Percentiles rank a stretch among this genome's conserved stretches.
These are phyloP conservation scores for Aplysina aerophoba DNA, from an alignment of 37 sponge, comb jelly and placozoan genomes.

Conservation along the genomic window DNA sequence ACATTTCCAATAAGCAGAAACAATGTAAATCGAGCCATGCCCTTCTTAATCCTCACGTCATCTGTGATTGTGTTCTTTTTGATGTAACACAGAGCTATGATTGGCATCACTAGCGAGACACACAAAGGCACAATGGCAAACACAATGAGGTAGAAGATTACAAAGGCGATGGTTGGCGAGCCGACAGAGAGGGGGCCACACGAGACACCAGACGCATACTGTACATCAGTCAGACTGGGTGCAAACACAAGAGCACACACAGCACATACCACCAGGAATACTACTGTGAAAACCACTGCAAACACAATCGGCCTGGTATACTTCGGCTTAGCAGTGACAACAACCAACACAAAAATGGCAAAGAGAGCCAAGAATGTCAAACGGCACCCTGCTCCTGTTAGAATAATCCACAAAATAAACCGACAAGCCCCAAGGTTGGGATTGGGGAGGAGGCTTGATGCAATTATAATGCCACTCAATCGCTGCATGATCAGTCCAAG, in stretches of 20 bases:
- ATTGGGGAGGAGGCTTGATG: background rate
- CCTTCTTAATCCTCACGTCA: conserved; percentile 12
- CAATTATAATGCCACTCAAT: background rate
- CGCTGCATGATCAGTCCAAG: conserved; percentile 20
- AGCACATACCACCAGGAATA: background rate
- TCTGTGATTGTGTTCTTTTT: background rate
- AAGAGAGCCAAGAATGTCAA: background rate
- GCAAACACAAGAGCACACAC: background rate
- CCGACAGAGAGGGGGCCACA: background rate
- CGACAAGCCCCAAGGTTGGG: background rate
- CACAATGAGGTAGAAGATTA: background rate
- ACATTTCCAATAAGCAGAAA: conserved; percentile 4
- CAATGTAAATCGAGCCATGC: background rate
- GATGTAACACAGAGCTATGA: background rate
- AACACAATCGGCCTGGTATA: background rate
- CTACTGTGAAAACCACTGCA: background rate
- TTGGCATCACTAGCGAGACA: background rate
- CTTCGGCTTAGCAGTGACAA: background rate
- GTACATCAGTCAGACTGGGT: background rate
- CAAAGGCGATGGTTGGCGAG: background rate
- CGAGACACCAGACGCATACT: background rate
- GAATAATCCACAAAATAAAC: conserved; percentile 11
- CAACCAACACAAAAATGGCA: background rate
- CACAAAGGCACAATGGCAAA: conserved; percentile 7
- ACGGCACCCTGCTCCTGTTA: background rate